Evolutionary conservation across 2,888 invertebrate species (phyloP).

Genomic region (Chrysina gloriosa): DNA sequence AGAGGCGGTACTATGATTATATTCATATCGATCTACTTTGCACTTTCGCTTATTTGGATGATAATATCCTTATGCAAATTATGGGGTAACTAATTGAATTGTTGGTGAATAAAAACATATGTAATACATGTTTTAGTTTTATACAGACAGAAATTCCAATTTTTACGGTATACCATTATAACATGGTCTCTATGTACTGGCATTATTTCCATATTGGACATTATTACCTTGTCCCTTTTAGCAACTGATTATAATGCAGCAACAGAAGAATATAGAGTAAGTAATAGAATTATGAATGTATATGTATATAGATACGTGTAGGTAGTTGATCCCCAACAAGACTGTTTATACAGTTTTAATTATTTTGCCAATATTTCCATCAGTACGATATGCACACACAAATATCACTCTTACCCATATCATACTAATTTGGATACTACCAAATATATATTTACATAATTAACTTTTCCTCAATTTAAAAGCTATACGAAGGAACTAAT

Average conservation of each 20-base stretch:
- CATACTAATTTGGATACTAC: too few species aligned
- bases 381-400: too few species aligned
- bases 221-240: slow-evolving; percentile 15
- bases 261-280: not conserved
- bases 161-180: slow-evolving; percentile 2
- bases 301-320: too few species aligned
- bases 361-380: too few species aligned
- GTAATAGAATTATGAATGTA: too few species aligned
- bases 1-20: slow-evolving; percentile 48
- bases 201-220: slow-evolving; percentile 20
- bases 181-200: slow-evolving; percentile 23
- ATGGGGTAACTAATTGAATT: slow-evolving; percentile 46
- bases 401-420: too few species aligned
- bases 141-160: slow-evolving; percentile 28
- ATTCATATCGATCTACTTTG: slow-evolving; percentile 52
- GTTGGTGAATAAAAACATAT: slow-evolving; percentile 3
- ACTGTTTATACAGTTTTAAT: too few species aligned
- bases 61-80: slow-evolving; percentile 47
- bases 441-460: too few species aligned
- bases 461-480: too few species aligned
- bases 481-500: too few species aligned
- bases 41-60: slow-evolving; percentile 50
- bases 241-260: slow-evolving; percentile 12
- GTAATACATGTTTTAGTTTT: slow-evolving; percentile 34
- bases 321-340: too few species aligned